Base-by-base conservation (phyloP, 2,113 vertebrate genomes). In the Megaceryle torquata region DNA sequence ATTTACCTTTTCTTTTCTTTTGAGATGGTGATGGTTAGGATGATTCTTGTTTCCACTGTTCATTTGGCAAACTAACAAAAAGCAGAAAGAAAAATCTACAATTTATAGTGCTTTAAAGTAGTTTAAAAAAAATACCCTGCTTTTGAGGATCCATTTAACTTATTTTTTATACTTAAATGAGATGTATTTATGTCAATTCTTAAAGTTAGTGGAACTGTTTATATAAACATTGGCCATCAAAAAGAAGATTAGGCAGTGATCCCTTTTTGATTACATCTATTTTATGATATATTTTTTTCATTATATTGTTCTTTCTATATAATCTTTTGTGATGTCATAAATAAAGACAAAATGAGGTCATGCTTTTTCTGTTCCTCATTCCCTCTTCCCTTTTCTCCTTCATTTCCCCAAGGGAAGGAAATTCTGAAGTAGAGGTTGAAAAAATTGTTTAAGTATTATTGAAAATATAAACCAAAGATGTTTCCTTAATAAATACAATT, bases 401-500 rank as follows among this genome's bases (percentile, higher is more conserved):
- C 37, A 43, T 76, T 80, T 88, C 65, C 77, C 72, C 18, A 71
- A 24, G 89, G 92, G 95, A 96, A 97, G 82, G 77, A 51, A 71
- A 94, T 96, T 94, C 91, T 69, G 81, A 96, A 95, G 92, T 89
- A 95, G 91, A 97, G 94, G 91, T 65, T 94, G 96, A 96, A 96
- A 96, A 97, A 98, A 97, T 94, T 94, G 78, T 95, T 96, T 93
- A 96, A 96, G 91, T 93, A 93, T 96, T 97, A 97, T 88, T 96
- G 95, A 98, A 97, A 98, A 97, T 97, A 97, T 95, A 97, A 97
- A 96, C 89, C 75, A 93, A 96, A 98, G 93, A 97, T 97, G 56
- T 97, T 98, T 97, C 96, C 96, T 95, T 97, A 96, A 97, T 98
- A 98, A 98, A 98, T 98, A 97, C 94, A 97, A 98, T 98, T 98